These are phyloP conservation scores for Pangasius djambal DNA, from an alignment of 2,797 vertebrate genomes.

Conservation along the genomic window DNA sequence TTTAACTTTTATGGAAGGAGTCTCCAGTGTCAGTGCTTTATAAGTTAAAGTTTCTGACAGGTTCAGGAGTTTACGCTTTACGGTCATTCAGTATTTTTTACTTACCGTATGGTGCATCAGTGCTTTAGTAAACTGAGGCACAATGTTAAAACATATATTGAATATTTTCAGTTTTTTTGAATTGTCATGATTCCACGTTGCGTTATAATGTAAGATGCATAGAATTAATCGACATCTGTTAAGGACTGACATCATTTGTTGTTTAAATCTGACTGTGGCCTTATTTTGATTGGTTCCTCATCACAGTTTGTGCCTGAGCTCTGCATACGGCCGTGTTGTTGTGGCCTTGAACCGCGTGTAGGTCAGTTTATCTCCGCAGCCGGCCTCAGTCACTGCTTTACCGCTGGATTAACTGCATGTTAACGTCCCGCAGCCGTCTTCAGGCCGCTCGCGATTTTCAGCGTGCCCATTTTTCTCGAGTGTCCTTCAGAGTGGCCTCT, in stretches of 20 bases:
- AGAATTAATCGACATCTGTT: neutral
- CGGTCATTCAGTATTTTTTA: too few relatives aligned
- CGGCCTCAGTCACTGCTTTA: neutral
- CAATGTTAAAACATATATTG: neutral
- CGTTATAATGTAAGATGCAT: too few relatives aligned
- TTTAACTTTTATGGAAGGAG: neutral
- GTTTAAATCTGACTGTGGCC: too few relatives aligned
- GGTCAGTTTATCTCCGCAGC: neutral
- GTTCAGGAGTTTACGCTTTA: too few relatives aligned
- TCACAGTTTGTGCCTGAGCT: neutral
- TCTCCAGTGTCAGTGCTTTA: neutral
- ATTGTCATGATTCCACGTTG: neutral
- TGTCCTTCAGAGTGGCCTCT: neutral
- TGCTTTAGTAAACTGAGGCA: too few relatives aligned
- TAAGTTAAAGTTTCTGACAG: neutral
- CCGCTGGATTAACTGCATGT: neutral
- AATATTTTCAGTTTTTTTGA: neutral
- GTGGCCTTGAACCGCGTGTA: neutral
- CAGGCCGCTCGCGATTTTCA: neutral
- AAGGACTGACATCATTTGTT: neutral
- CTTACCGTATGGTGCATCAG: neutral
- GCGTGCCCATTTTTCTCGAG: neutral
- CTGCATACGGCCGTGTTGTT: neutral
- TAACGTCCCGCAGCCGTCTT: neutral
- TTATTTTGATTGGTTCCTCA: neutral